Evolutionary conservation across 2,113 vertebrate species (phyloP), one percentile per base, ranked within the genome.

Genomic region (Lichenostomus cassidix): DNA sequence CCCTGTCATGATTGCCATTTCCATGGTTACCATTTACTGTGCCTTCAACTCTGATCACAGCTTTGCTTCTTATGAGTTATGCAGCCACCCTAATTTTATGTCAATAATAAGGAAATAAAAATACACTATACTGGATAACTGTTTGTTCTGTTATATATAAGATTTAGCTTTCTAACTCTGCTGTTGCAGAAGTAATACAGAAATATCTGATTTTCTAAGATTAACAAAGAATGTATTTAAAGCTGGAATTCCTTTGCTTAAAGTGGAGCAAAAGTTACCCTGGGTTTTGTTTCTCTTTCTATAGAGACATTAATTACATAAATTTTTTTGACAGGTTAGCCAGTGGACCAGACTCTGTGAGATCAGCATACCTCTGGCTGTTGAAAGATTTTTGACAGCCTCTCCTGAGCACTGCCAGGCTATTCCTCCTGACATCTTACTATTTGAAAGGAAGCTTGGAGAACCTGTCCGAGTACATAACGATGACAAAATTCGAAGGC

Each of bases 281-380:
- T 76, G 37, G 16, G 13, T 94, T 96, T 90, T 33, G 2, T 62
- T 91, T 91, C 9, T 60, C 31, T 39, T 44, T 65, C 52, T 53
- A 7, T n/a, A 29, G 64, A 70, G 44, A 56, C 39, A 16, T 71
- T 95, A 59, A 96, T 87, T 84, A 15, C 6, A 12, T 87, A 31
- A 9, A 44, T 90, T 88, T 77, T 9, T 82, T 24, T 90, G 95
- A 14, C 92, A 99, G 99, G 99, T 99, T 73, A 99, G 99, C 97
- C 98, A 99, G 85, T 99, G 99, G 99, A 99, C 99, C 91, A 98
- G 99, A 60, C 98, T 99, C 12, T 99, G 99, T 97, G 99, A 99
- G 96, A 98, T 99, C 90, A 99, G 98, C 92, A 99, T 99, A 88
- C 99, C 99, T 25, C 97, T 97, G 65, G 98, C 98, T 49, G 98